Evolutionary conservation across 2,888 invertebrate species (phyloP).

Genomic region (Lydus trimaculatus): DNA sequence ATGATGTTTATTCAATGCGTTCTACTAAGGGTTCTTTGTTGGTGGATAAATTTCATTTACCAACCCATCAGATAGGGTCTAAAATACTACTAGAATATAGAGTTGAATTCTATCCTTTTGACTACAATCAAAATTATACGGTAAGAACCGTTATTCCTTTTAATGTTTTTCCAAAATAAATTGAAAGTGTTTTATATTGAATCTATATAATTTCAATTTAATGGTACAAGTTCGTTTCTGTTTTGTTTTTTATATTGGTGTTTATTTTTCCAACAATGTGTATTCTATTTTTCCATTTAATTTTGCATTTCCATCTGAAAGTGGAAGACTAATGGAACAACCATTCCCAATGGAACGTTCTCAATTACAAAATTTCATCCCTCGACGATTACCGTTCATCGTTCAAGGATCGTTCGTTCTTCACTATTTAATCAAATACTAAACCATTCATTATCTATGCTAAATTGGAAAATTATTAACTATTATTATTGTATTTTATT

Average conservation of each 20-base stretch:
- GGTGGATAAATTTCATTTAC: conserved; percentile 37
- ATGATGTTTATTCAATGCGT: conserved; percentile 53
- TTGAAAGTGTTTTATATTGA: too few species aligned
- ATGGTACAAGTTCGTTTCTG: too few species aligned
- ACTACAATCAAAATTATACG: not conserved
- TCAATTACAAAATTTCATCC: conserved; percentile 52
- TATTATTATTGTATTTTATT: conserved; percentile 31
- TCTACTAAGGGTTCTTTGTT: conserved; percentile 34
- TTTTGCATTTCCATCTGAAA: conserved; percentile 48
- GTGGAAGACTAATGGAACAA: conserved; percentile 49
- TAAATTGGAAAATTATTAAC: conserved; percentile 46
- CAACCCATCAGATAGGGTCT: conserved; percentile 28
- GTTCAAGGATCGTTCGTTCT: conserved; percentile 35
- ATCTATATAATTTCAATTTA: too few species aligned
- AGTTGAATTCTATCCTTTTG: not conserved
- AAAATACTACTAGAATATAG: not conserved
- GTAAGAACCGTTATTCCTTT: too few species aligned
- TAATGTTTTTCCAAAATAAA: too few species aligned
- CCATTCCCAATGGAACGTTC: conserved; percentile 49
- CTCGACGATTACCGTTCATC: conserved; percentile 40
- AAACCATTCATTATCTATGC: conserved; percentile 45
- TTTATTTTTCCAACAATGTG: not conserved
- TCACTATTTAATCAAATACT: conserved; percentile 39
- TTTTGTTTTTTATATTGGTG: too few species aligned
- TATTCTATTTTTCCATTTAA: conserved; percentile 23